Conservation (phyloP, 2,888 invertebrate species). For the Bellardia bayeri region DNA sequence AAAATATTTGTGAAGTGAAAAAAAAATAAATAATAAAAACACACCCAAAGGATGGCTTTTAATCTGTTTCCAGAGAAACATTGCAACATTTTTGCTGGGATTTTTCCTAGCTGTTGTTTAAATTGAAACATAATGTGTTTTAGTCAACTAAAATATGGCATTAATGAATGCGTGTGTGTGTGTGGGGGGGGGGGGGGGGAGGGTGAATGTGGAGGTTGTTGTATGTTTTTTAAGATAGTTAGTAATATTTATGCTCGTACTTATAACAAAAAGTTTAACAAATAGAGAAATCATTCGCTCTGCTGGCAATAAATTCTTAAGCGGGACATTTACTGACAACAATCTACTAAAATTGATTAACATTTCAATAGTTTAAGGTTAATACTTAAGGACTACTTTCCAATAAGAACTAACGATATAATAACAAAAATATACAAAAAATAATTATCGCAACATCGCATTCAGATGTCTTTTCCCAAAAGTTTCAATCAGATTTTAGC, state of each 20-base stretch:
- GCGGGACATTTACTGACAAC: too few relatives aligned
- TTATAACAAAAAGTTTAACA: background rate
- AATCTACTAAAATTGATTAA: too few relatives aligned
- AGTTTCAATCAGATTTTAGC: too few relatives aligned
- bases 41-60: conserved; percentile 68
- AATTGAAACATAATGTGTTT: conserved; percentile 71
- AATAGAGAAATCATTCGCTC: background rate
- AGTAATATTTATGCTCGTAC: conserved; percentile 36
- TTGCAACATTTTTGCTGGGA: conserved; percentile 29
- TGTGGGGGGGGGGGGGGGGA: too few relatives aligned
- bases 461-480: too few relatives aligned
- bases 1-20: conserved; percentile 32
- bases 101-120: conserved; percentile 45
- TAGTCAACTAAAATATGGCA: conserved; percentile 46
- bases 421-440: too few relatives aligned
- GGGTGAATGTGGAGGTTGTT: background rate
- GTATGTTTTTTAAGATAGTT: conserved; percentile 26
- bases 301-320: too few relatives aligned
- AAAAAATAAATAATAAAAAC: conserved; percentile 9
- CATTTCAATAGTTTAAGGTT: too few relatives aligned
- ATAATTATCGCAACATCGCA: too few relatives aligned
- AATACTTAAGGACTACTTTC: too few relatives aligned
- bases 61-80: conserved; percentile 59
- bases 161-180: conserved; percentile 41
- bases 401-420: too few relatives aligned